phyloP scores from a whole-genome alignment of 2,113 vertebrate genomes.

The Cromileptes altivelis region DNA sequence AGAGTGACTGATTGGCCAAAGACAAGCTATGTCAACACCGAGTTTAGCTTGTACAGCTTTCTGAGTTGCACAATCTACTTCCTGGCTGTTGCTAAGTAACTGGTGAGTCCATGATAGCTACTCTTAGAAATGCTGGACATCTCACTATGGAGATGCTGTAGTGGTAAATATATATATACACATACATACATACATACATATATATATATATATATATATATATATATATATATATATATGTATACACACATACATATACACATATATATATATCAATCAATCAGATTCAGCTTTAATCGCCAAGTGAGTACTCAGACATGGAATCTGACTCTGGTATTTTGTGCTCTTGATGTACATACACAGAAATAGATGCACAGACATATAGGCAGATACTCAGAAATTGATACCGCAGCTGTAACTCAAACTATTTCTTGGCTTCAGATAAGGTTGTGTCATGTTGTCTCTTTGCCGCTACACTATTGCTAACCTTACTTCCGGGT shows the following conservation, averaged over 20 bases:
- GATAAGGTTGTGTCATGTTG: neutral
- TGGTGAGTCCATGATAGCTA: slow-evolving; percentile 23
- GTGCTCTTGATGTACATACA: no score
- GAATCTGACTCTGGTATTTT: no score
- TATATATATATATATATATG: neutral
- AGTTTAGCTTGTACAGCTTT: slow-evolving; percentile 33
- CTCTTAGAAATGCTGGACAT: slow-evolving; percentile 35
- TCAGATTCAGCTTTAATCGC: no score
- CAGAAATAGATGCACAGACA: no score
- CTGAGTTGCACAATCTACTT: slow-evolving; percentile 17
- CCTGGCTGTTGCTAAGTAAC: slow-evolving; percentile 68
- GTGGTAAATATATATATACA: neutral
- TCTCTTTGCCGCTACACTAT: neutral
- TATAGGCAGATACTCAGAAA: neutral
- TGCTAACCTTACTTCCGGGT: neutral
- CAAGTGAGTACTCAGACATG: no score
- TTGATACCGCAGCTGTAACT: neutral
- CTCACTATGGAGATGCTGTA: slow-evolving; percentile 30
- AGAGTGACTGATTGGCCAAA: slow-evolving; percentile 27
- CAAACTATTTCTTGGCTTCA: neutral
- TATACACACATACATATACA: no score
- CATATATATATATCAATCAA: no score
- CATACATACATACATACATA: no score
- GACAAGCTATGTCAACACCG: slow-evolving; percentile 24
- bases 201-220: no score